Evolutionary conservation across 2,888 invertebrate genomes (phyloP).

Genomic region (Xestia sexstrigata): DNA sequence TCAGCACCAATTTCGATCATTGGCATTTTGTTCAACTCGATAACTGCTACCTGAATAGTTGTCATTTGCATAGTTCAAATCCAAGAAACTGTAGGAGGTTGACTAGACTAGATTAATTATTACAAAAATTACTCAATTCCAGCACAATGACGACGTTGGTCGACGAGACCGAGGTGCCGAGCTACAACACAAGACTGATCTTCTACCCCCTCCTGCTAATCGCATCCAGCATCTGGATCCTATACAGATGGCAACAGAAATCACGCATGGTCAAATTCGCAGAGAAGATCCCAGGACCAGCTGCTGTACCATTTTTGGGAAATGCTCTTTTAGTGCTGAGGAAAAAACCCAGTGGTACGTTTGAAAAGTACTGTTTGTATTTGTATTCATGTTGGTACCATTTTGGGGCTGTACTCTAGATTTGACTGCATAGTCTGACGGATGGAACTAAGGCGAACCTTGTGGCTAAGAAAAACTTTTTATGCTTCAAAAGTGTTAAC

Average conservation of each 20-base stretch:
- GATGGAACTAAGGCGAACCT: background rate
- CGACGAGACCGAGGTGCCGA: constrained; percentile 64
- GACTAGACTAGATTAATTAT: background rate
- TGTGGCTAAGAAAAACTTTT: background rate
- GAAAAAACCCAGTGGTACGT: constrained; percentile 91
- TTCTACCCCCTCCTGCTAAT: constrained; percentile 80
- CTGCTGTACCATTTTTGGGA: constrained; percentile 92
- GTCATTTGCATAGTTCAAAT: background rate
- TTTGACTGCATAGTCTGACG: background rate
- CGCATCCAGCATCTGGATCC: constrained; percentile 77
- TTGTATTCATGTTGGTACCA: background rate
- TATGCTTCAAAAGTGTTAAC: background rate
- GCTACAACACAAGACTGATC: constrained; percentile 70
- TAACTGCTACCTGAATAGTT: background rate
- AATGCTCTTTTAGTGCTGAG: constrained; percentile 92
- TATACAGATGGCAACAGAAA: constrained; percentile 88
- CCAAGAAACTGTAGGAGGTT: background rate
- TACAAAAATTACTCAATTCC: constrained; percentile 4
- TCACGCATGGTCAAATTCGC: constrained; percentile 91
- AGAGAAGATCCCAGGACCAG: constrained; percentile 93
- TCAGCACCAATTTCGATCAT: background rate
- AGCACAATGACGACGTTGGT: constrained; percentile 74
- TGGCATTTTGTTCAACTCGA: background rate
- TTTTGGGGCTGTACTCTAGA: background rate
- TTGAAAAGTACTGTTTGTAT: background rate